Evolutionary conservation across 2,113 vertebrate genomes (phyloP), one percentile per base, ranked within the genome.

Genomic region (Pomatorhinus ruficollis): DNA sequence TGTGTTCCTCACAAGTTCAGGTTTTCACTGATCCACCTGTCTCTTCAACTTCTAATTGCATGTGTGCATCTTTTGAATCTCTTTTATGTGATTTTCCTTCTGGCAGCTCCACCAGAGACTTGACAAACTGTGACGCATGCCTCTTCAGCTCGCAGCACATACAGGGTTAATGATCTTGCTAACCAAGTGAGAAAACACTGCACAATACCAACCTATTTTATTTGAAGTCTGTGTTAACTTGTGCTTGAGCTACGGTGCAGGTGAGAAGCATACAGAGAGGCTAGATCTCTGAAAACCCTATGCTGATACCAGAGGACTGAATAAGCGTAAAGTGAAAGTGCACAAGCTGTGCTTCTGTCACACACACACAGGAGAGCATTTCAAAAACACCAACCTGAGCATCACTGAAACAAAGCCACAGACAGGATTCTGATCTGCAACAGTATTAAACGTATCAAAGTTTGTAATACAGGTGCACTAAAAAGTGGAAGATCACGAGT

Each of bases 301-400:
- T 6, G 24, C 12, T 69, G 35, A 71, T 33, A 37, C 7, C 37
- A 56, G 15, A 72, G 11, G 37, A 64, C 49, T 64, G n/a, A 71
- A 60, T 9, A 75, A 66, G 61, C 9, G 0, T 0, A 1, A 1
- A 60, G 9, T 15, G 8, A 11, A 93, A 76, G 30, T 3, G 15
- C 15, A 40, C 0, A 2, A 60, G 70, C 40, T 50, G 30, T 45
- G 40, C 49, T 68, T 59, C 30, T 33, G 37, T 28, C 52, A 70
- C 27, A 70, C 15, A 25, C 8, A n/a, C 11, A n/a, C 0, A 4
- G 27, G 15, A 74, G 3, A 1, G 3, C 27, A 64, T 31, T 60
- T 90, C 19, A 56, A 28, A 80, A 90, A 25, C 35, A 88, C 14
- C 40, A 49, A 7, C 14, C 17, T 30, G 19, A 90, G 49, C 3